Evolutionary conservation across 2,888 invertebrate genomes (phyloP).

Genomic region (Icerya purchasi): DNA sequence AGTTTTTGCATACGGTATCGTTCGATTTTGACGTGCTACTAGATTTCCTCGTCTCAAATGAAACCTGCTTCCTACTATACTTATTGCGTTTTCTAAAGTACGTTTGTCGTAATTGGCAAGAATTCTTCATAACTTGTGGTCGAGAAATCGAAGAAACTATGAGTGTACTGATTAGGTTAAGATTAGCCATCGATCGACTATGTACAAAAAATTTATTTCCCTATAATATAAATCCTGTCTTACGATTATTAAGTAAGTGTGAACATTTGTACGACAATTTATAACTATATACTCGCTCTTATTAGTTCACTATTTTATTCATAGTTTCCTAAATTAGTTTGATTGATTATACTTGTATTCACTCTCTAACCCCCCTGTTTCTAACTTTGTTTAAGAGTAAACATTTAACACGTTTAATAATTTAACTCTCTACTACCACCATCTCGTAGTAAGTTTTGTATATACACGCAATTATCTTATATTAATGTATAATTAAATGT

Average conservation of each 20-base stretch:
- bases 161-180: slow-evolving; percentile 55
- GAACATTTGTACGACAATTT: slow-evolving; percentile 42
- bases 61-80: slow-evolving; percentile 72
- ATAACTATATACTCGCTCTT: no score
- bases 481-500: no score
- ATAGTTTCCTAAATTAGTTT: no score
- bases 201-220: slow-evolving; percentile 67
- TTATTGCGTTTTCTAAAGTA: slow-evolving; percentile 64
- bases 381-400: no score
- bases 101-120: slow-evolving; percentile 59
- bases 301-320: neutral
- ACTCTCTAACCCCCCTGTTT: no score
- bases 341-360: no score
- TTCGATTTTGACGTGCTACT: slow-evolving; percentile 30
- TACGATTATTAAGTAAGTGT: slow-evolving; percentile 59
- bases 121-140: slow-evolving; percentile 56
- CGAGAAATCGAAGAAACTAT: slow-evolving; percentile 56
- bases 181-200: slow-evolving; percentile 57
- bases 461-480: no score
- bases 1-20: slow-evolving; percentile 62
- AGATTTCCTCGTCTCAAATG: slow-evolving; percentile 70
- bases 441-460: no score
- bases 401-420: no score
- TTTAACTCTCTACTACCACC: no score
- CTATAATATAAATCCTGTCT: slow-evolving; percentile 72